Conservation (phyloP, 2,888 invertebrate species). For the Creontiades dilutus region DNA sequence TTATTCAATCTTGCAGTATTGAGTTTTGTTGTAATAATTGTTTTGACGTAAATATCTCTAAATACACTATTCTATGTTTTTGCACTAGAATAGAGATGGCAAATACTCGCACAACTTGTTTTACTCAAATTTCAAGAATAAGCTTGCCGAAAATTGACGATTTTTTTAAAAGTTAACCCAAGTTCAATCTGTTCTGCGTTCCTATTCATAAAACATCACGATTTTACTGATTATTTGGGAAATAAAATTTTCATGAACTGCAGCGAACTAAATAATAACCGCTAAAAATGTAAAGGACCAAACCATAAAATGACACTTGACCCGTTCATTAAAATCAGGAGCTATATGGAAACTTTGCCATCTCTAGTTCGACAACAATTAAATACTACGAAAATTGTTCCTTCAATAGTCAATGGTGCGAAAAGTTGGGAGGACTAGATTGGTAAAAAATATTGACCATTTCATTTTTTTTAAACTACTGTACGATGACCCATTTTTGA, state of each 20-base stretch:
- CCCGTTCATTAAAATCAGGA: too few relatives aligned
- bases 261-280: too few relatives aligned
- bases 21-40: conserved; percentile 15
- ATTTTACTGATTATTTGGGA: too few relatives aligned
- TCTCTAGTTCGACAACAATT: conserved; percentile 1
- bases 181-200: too few relatives aligned
- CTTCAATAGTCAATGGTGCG: not conserved
- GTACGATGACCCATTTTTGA: not conserved
- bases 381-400: not conserved
- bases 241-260: too few relatives aligned
- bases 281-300: too few relatives aligned
- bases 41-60: conserved; percentile 13
- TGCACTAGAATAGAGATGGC: conserved; percentile 29
- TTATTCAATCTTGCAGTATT: conserved; percentile 57
- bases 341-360: not conserved
- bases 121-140: too few relatives aligned
- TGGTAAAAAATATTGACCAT: not conserved
- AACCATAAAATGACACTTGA: too few relatives aligned
- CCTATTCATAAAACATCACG: too few relatives aligned
- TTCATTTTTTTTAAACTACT: not conserved
- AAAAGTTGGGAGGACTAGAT: not conserved
- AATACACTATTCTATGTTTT: not conserved
- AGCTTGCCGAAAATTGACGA: too few relatives aligned
- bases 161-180: too few relatives aligned
- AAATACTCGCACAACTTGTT: not conserved